These are phyloP conservation scores for Psephotus haematonotus DNA, from an alignment of 2,113 vertebrate genomes.

Conservation along the genomic window DNA sequence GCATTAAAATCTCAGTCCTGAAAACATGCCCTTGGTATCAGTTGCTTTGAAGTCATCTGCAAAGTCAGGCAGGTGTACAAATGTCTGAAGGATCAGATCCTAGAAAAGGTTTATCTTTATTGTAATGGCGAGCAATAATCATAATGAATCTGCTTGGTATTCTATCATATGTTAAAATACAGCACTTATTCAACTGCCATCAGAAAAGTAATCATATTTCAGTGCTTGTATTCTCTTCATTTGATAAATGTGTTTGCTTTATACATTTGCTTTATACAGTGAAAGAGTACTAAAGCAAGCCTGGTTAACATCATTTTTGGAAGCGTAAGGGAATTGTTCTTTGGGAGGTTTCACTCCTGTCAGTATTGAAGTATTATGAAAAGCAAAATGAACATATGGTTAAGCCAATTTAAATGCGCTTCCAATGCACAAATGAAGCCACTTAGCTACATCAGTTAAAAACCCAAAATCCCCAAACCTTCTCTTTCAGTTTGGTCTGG, in stretches of 20 bases:
- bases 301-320: slow-evolving; percentile 22
- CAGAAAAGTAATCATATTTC: slow-evolving; percentile 13
- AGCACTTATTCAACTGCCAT: slow-evolving; percentile 23
- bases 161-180: slow-evolving; percentile 4
- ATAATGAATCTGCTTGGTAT: slow-evolving; percentile 13
- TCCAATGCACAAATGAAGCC: slow-evolving; percentile 17
- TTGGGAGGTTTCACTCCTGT: neutral
- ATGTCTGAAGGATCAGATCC: neutral
- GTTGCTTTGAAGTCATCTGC: neutral
- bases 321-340: neutral
- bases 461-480: neutral
- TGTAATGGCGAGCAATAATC: neutral
- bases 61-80: neutral
- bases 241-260: slow-evolving; percentile 60
- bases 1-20: slow-evolving; percentile 9
- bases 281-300: slow-evolving; percentile 52
- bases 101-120: neutral
- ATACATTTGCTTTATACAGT: slow-evolving; percentile 41
- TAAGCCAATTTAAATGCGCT: slow-evolving; percentile 7
- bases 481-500: neutral
- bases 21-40: slow-evolving; percentile 1
- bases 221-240: neutral
- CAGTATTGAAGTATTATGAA: neutral
- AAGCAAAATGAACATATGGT: slow-evolving; percentile 22
- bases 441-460: neutral